These are phyloP conservation scores for Callionymus lyra DNA, from an alignment of 2,113 vertebrate species.

Conservation along the genomic window DNA sequence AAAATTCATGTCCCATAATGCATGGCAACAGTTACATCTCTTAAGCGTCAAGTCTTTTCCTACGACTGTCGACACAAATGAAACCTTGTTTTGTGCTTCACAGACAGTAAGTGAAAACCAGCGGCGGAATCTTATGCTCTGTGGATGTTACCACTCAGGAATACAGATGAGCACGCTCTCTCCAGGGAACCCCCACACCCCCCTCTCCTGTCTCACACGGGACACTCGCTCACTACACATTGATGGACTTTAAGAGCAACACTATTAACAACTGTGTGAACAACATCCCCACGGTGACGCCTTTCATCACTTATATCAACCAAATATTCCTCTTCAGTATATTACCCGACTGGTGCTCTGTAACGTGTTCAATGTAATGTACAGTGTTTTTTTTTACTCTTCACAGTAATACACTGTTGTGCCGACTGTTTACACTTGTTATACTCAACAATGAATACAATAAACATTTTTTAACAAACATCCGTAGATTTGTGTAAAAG, in stretches of 20 bases:
- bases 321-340: conserved; percentile 1
- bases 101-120: conserved; percentile 39
- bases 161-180: conserved; percentile 18
- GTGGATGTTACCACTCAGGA: conserved; percentile 33
- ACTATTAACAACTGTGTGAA: background rate
- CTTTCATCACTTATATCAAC: conserved; percentile 16
- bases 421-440: background rate
- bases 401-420: background rate
- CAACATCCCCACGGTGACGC: conserved; percentile 10
- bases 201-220: background rate
- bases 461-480: conserved; percentile 3
- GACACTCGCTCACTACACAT: background rate
- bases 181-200: conserved; percentile 3
- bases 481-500: no score
- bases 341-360: conserved; percentile 15
- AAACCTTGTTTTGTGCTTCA: conserved; percentile 12
- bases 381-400: conserved; percentile 23
- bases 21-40: background rate
- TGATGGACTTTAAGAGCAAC: conserved; percentile 3
- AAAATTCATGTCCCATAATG: no score
- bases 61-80: no score
- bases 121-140: background rate
- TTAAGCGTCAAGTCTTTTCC: no score
- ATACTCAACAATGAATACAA: no score
- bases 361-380: conserved; percentile 31